Evolutionary conservation across 2,888 invertebrate species (phyloP).

Genomic region (Protodeltote pygarga): DNA sequence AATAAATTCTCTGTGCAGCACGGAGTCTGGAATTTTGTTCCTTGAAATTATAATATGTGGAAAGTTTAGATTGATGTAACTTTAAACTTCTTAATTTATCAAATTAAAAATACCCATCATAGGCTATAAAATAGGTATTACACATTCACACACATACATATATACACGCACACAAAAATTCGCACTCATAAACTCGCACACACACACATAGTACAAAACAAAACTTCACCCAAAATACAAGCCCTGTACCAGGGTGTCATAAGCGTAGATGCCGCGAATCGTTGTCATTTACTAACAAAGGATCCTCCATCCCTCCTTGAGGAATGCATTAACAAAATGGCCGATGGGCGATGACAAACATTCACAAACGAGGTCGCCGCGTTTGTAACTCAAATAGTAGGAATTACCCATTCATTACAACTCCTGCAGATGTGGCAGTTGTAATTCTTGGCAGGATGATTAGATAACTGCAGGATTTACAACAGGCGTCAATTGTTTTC

Average conservation of each 20-base stretch:
- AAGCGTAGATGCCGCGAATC: slow-evolving; percentile 49
- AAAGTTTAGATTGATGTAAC: too few relatives aligned
- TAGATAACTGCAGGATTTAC: too few relatives aligned
- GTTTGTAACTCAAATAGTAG: slow-evolving; percentile 44
- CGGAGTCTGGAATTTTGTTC: too few relatives aligned
- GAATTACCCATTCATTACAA: slow-evolving; percentile 27
- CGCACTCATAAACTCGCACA: not conserved
- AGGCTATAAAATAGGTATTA: too few relatives aligned
- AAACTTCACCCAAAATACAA: slow-evolving; percentile 37
- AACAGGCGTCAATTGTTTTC: too few relatives aligned
- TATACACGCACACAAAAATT: not conserved
- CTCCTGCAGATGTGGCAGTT: slow-evolving; percentile 6
- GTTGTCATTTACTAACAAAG: slow-evolving; percentile 51
- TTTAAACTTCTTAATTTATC: too few relatives aligned
- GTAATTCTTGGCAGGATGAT: too few relatives aligned
- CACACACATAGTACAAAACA: slow-evolving; percentile 13
- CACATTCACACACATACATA: not conserved
- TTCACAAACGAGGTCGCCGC: slow-evolving; percentile 48
- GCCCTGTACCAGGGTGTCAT: slow-evolving; percentile 20
- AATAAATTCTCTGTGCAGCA: too few relatives aligned
- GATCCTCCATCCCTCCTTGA: slow-evolving; percentile 46
- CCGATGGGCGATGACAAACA: slow-evolving; percentile 54
- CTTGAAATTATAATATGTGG: too few relatives aligned
- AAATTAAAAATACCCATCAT: too few relatives aligned
- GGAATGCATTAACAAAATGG: slow-evolving; percentile 66